Percentiles rank a stretch among this genome's conserved stretches.
phyloP scores from a whole-genome alignment of 2,888 invertebrate species.

The Drosophila subsilvestris region DNA sequence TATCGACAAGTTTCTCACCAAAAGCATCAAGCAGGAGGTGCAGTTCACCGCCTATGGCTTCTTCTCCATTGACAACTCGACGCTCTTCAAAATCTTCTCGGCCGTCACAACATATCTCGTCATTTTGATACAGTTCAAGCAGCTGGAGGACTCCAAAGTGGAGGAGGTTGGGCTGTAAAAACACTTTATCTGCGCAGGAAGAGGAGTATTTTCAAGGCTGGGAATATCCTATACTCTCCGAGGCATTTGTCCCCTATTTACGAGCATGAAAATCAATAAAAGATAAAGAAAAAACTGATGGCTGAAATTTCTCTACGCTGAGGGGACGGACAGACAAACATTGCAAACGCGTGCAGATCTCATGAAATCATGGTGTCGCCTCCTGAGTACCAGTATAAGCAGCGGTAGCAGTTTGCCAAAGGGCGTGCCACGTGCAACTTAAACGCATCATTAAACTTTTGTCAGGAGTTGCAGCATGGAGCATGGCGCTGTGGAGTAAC shows the following conservation, averaged over 20 bases:
- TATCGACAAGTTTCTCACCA: conserved; percentile 83
- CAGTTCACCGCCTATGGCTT: conserved; percentile 84
- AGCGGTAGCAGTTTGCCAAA: conserved; percentile 11
- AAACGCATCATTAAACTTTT: conserved; percentile 80
- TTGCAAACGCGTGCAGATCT: conserved; percentile 36
- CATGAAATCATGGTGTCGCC: conserved; percentile 31
- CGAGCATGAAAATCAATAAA: conserved; percentile 14
- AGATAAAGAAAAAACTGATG: conserved; percentile 19
- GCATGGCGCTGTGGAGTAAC: conserved; percentile 49
- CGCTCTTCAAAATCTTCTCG: conserved; percentile 83
- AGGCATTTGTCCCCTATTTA: conserved; percentile 5
- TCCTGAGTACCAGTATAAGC: conserved; percentile 2
- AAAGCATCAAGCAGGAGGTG: conserved; percentile 82
- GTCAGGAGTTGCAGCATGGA: conserved; percentile 50
- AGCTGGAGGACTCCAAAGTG: conserved; percentile 82
- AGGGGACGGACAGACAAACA: conserved; percentile 11
- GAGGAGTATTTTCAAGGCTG: background rate
- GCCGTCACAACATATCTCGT: conserved; percentile 84
- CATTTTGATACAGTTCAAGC: conserved; percentile 83
- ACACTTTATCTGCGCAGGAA: background rate
- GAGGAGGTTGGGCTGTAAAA: conserved; percentile 47
- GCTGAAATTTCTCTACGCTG: conserved; percentile 21
- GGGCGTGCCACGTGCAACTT: conserved; percentile 47
- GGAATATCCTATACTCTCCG: background rate
- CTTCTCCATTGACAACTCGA: conserved; percentile 83